Base-by-base conservation (phyloP, 1,140 invertebrate genomes). In the Cardiocondyla obscurior region DNA sequence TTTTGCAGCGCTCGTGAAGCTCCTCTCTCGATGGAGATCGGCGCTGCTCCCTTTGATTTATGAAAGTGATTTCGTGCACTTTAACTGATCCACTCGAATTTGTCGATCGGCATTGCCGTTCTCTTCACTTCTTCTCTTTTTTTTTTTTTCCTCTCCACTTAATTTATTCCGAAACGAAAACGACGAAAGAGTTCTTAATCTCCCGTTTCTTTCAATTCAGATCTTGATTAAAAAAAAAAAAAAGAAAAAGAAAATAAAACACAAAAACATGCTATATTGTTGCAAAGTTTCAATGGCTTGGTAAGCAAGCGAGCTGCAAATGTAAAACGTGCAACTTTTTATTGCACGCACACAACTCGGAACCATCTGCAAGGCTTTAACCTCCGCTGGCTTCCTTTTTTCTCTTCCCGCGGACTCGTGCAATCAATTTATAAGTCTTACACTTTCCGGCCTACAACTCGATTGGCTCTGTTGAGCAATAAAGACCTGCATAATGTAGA, bases 151-250 rank as follows among this genome's bases (percentile, higher is more conserved):
- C 39, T 64, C 39, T 22, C 25, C 12, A 49, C 30, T 39, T 79
- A 79, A 79, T 79, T 77, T 79, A 79, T 67, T 79, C 46, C 69
- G 62, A 53, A 53, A 69, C 62, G 62, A n/a, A 67, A 79, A 12
- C 22, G 33, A 33, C 44, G 25, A 67, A 67, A 33, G n/a, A 77
- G n/a, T 79, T 79, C 62, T 53, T 46, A 55, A 67, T 69, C 46
- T 69, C 30, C 16, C 10, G 16, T 79, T 79, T 39, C 33, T 22
- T 53, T 79, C n/a, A 53, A n/a, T 8, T 33, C 12, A n/a, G n/a
- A 39, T 16, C 8, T 33, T 77, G 46, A 77, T 67, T 79, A 53
- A 42, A 79, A 77, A 77, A 67, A 39, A n/a, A n/a, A n/a, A n/a
- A n/a, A n/a, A n/a, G n/a, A n/a, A n/a, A n/a, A n/a, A n/a, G n/a